Evolutionary conservation across 2,888 invertebrate genomes (phyloP).

Genomic region (Nowickia ferox): DNA sequence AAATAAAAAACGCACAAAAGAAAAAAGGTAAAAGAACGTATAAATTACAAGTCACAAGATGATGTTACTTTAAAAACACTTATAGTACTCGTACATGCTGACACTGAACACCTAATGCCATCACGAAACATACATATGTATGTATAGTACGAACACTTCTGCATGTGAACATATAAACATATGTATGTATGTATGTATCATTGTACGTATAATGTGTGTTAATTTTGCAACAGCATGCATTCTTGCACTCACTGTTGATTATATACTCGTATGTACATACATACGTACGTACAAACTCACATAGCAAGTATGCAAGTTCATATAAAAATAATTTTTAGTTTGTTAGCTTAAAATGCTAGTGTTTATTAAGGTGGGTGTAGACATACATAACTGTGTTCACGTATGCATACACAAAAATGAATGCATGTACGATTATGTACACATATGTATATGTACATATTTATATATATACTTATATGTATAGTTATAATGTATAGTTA

Average conservation of each 20-base stretch:
- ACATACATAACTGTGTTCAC: constrained; percentile 25
- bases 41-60: constrained; percentile 55
- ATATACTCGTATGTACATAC: constrained; percentile 1
- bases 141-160: neutral
- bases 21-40: constrained; percentile 16
- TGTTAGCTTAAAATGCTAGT: constrained; percentile 37
- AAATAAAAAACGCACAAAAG: constrained; percentile 54
- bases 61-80: constrained; percentile 54
- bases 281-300: neutral
- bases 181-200: neutral
- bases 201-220: constrained; percentile 5
- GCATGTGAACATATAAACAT: constrained; percentile 14
- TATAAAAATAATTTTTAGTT: constrained; percentile 54
- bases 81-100: constrained; percentile 70
- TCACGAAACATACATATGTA: constrained; percentile 49
- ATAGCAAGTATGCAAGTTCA: constrained; percentile 6
- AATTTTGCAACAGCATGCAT: constrained; percentile 47
- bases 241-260: constrained; percentile 51
- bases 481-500: constrained; percentile 16
- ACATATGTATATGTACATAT: constrained; percentile 10
- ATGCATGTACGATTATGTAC: constrained; percentile 17
- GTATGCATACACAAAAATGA: constrained; percentile 3
- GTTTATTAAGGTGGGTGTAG: constrained; percentile 10
- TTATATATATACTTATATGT: constrained; percentile 29
- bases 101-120: constrained; percentile 59